Percentiles rank a stretch among this genome's conserved stretches.
These are phyloP conservation scores for Phainopepla nitens DNA, from an alignment of 2,113 vertebrate species.

Conservation along the genomic window DNA sequence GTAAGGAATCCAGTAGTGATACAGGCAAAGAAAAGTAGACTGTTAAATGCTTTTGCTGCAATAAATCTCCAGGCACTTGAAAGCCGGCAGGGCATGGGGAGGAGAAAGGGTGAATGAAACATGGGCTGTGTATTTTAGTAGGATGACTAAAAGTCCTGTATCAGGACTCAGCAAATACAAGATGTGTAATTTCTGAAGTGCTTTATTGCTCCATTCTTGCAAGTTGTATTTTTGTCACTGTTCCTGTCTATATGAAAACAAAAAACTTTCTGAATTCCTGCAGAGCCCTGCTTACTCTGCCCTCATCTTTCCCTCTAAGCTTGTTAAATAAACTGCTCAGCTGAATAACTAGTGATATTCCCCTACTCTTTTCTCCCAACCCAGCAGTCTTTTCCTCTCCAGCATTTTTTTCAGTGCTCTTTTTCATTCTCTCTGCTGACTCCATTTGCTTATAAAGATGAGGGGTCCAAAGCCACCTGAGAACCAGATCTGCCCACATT, in stretches of 20 bases:
- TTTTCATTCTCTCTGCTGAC: slow-evolving; percentile 68
- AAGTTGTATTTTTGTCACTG: slow-evolving; percentile 24
- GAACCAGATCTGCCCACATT: not conserved
- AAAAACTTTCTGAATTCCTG: not conserved
- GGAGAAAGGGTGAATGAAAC: slow-evolving; percentile 37
- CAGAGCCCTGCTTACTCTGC: slow-evolving; percentile 55
- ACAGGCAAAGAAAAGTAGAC: slow-evolving; percentile 2
- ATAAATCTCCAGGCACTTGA: slow-evolving; percentile 2
- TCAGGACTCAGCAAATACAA: not conserved
- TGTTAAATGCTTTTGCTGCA: slow-evolving; percentile 40
- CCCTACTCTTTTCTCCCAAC: slow-evolving; percentile 40
- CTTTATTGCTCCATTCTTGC: slow-evolving; percentile 18
- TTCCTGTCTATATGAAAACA: slow-evolving; percentile 11
- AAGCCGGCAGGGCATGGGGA: not conserved
- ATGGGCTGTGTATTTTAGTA: slow-evolving; percentile 26
- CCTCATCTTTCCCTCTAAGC: slow-evolving; percentile 28
- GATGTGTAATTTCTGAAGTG: not conserved
- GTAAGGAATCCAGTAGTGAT: slow-evolving; percentile 7
- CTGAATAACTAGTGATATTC: slow-evolving; percentile 23
- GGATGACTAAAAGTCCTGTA: not conserved
- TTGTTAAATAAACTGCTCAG: slow-evolving; percentile 57
- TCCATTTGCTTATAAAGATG: slow-evolving; percentile 66
- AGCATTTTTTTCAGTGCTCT: slow-evolving; percentile 67
- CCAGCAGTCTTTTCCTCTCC: slow-evolving; percentile 52
- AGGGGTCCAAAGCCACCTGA: slow-evolving; percentile 67